Evolutionary conservation across 1,140 invertebrate species (phyloP), one percentile per base, ranked within the genome.

Genomic region (Arctopsyche grandis): DNA sequence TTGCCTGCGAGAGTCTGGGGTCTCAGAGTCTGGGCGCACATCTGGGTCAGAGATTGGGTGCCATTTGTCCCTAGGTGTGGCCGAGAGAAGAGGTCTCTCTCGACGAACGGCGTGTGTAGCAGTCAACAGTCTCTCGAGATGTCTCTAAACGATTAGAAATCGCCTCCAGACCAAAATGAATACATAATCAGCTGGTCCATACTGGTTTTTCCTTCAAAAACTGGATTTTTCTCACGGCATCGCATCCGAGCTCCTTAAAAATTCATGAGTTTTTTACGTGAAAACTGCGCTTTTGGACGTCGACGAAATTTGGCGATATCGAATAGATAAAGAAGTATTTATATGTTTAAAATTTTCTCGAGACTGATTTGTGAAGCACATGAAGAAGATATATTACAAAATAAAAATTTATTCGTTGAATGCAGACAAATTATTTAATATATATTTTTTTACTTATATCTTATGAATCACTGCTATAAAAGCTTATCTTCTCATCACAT

Each of bases 61-160:
- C 70, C 70, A 74, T 74, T 74, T 74, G 70, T 74, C 70, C 70
- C 70, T 74, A 74, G 70, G 70, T 74, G 70, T 74, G 70, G 70
- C 70, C 12, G 43, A 46, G 12, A 16, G 70, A 48, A 22, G 70
- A 70, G 69, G 69, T 70, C 69, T 70, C 14, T 38, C 48, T 43
- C 44, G n/a, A 19, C 70, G 12, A 52, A 14, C 48, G 48, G 48
- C 16, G 48, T 52, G 48, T 52, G 16, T 52, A 52, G 10, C 10
- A 12, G 48, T 12, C 3, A 1, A 52, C 3, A 52, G 29, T 38
- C 29, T 52, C 48, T 12, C 3, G 48, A 52, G 48, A 52, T 52
- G 48, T 52, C 48, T 52, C 48, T 52, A 52, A 52, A 52, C 48
- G 48, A 52, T 52, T 52, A 52, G 48, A 52, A 52, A 52, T 52